Evolutionary conservation across 2,797 vertebrate species (phyloP).

Genomic region (Danio jaintianensis): DNA sequence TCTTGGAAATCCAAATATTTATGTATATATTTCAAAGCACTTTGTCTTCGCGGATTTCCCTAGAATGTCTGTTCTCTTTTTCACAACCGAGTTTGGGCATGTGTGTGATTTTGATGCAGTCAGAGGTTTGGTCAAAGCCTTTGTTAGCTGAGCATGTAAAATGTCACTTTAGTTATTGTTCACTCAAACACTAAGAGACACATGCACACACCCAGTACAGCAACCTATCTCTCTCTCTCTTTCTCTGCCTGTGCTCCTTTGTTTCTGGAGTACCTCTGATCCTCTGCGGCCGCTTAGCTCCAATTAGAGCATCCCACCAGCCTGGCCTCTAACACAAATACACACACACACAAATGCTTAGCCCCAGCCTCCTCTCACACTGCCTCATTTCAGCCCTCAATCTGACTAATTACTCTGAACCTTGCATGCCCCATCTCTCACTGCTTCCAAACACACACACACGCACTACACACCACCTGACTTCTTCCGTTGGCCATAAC

Average conservation of each 20-base stretch:
- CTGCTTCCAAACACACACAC: slow-evolving; percentile 66
- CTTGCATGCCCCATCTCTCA: slow-evolving; percentile 65
- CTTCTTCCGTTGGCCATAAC: slow-evolving; percentile 17
- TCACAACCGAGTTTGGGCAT: neutral
- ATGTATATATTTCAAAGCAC: slow-evolving; percentile 9
- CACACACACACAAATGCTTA: slow-evolving; percentile 17
- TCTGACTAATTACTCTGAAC: slow-evolving; percentile 78
- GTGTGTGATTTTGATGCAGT: slow-evolving; percentile 42
- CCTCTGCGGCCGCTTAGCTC: slow-evolving; percentile 58
- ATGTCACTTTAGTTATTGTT: slow-evolving; percentile 55
- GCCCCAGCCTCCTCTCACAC: slow-evolving; percentile 61
- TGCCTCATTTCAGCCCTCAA: slow-evolving; percentile 69
- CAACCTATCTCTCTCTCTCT: slow-evolving; percentile 35
- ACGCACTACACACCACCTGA: slow-evolving; percentile 59
- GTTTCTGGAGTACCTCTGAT: slow-evolving; percentile 60
- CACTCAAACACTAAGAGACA: slow-evolving; percentile 39
- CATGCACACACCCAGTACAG: slow-evolving; percentile 40
- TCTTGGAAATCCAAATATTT: neutral
- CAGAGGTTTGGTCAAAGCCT: slow-evolving; percentile 47
- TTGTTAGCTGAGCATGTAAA: slow-evolving; percentile 52
- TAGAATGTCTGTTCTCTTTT: slow-evolving; percentile 1
- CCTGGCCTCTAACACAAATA: slow-evolving; percentile 43
- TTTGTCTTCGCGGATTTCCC: neutral
- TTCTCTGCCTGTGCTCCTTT: slow-evolving; percentile 51
- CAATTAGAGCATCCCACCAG: slow-evolving; percentile 59